A percentile compares a stretch with the other conserved stretches of the same genome.
phyloP scores from a whole-genome alignment of 2,113 vertebrate species.

The Scartelaos histophorus region DNA sequence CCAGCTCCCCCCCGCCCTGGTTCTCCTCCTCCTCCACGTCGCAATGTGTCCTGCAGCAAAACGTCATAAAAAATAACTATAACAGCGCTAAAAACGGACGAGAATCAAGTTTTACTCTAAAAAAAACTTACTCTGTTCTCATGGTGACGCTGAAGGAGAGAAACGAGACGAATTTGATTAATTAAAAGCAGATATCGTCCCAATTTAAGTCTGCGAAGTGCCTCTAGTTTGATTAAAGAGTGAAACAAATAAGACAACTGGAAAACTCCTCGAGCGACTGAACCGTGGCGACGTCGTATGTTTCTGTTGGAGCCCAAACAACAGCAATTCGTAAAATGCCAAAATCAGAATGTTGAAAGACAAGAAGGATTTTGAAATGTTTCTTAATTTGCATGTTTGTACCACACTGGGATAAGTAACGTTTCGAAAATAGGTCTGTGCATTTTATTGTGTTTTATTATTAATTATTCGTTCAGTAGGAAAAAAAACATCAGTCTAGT shows the following conservation, averaged over 20 bases:
- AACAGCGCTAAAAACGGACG: neutral
- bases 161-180: neutral
- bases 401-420: neutral
- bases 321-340: conserved; percentile 47
- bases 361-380: neutral
- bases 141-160: conserved; percentile 17
- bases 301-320: conserved; percentile 36
- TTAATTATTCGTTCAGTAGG: too few relatives aligned
- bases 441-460: too few relatives aligned
- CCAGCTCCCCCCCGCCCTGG: conserved; percentile 15
- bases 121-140: conserved; percentile 44
- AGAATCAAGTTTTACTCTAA: conserved; percentile 5
- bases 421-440: neutral
- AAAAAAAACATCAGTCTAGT: too few relatives aligned
- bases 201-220: neutral
- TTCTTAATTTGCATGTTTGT: neutral
- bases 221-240: neutral
- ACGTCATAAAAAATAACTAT: conserved; percentile 6
- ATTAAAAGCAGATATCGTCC: neutral
- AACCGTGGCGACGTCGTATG: conserved; percentile 8
- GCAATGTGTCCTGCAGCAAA: conserved; percentile 16
- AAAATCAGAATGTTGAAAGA: conserved; percentile 9
- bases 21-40: conserved; percentile 19
- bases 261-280: neutral
- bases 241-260: neutral